A percentile compares a stretch with the other conserved stretches of the same genome.
Evolutionary conservation across 2,888 invertebrate species (phyloP).

Genomic region (Lomographa bimaculata): DNA sequence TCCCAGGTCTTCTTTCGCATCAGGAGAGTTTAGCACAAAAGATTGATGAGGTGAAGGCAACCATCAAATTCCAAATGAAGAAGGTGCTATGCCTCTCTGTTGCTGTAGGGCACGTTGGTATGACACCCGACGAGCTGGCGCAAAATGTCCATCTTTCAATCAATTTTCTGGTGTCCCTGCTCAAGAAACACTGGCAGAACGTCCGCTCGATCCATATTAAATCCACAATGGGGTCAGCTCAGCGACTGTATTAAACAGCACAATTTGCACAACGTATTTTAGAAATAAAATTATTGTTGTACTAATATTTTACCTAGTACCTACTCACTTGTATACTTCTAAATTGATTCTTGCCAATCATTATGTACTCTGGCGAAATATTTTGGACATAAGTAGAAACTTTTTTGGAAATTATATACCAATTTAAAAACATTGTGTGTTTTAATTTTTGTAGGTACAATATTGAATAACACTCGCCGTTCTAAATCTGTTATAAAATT

Average conservation of each 20-base stretch:
- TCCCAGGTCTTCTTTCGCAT: constrained; percentile 98
- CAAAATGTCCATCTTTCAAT: constrained; percentile 98
- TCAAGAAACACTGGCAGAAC: constrained; percentile 99
- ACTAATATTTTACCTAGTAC: too few relatives aligned
- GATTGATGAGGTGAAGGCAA: constrained; percentile 99
- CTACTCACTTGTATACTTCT: too few relatives aligned
- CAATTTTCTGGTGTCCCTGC: constrained; percentile 99
- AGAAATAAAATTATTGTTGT: too few relatives aligned
- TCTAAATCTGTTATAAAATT: too few relatives aligned
- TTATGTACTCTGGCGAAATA: too few relatives aligned
- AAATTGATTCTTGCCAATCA: too few relatives aligned
- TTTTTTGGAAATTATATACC: too few relatives aligned
- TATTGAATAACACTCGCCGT: too few relatives aligned
- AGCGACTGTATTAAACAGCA: constrained; percentile 98
- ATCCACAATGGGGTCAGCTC: constrained; percentile 99
- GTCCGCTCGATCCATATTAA: constrained; percentile 99
- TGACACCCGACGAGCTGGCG: constrained; percentile 97
- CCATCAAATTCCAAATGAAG: constrained; percentile 99
- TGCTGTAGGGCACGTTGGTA: constrained; percentile 98
- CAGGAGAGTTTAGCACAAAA: constrained; percentile 97
- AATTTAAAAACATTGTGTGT: too few relatives aligned
- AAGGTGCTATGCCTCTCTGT: constrained; percentile 99
- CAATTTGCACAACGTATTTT: too few relatives aligned
- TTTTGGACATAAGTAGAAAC: too few relatives aligned
- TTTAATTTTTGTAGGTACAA: too few relatives aligned